These are phyloP conservation scores for Tragelaphus scriptus DNA, from an alignment of 2,113 vertebrate genomes.

Conservation along the genomic window DNA sequence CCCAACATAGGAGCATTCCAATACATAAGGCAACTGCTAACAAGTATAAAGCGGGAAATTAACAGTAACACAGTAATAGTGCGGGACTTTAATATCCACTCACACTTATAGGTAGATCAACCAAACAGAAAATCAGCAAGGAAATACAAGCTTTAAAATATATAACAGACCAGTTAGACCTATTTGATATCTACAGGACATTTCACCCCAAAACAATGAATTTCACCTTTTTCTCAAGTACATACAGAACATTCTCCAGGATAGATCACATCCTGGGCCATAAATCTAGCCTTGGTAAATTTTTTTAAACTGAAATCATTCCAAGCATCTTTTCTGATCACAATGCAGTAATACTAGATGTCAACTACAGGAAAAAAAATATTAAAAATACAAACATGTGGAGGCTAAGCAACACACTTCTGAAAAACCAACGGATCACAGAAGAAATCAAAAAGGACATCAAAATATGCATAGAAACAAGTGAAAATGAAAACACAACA, in stretches of 20 bases:
- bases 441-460: not conserved
- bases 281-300: not conserved
- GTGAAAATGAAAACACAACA: not conserved
- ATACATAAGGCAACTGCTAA: not conserved
- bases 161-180: rapidly evolving
- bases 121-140: not conserved
- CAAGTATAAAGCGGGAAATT: not conserved
- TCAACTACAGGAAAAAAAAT: not conserved
- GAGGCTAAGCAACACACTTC: not conserved
- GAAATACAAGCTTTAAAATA: not conserved
- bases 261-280: not conserved
- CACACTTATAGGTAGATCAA: not conserved
- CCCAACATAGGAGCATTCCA: not conserved
- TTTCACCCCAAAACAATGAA: not conserved
- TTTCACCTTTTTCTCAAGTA: not conserved
- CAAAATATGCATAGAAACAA: not conserved
- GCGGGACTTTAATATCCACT: rapidly evolving
- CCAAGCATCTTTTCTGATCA: not conserved
- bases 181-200: not conserved
- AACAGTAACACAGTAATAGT: rapidly evolving
- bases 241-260: not conserved
- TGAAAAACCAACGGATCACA: not conserved
- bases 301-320: not conserved
- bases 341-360: not conserved
- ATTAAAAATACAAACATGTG: not conserved